Percentiles rank a stretch among this genome's conserved stretches.
Conservation (phyloP, 2,797 vertebrate genomes). For the Harpagifer antarcticus region DNA sequence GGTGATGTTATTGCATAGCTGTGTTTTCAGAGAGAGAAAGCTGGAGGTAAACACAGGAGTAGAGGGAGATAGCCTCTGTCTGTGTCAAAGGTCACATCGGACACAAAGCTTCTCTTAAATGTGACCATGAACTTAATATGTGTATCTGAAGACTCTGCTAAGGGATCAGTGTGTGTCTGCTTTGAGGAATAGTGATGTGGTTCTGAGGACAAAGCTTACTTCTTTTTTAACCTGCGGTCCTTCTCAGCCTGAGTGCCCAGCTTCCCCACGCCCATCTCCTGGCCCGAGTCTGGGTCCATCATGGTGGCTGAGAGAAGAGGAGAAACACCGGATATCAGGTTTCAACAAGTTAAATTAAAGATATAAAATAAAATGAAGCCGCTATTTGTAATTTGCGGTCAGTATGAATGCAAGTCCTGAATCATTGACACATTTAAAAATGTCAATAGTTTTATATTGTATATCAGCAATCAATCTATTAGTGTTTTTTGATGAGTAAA, state of each 20-base stretch:
- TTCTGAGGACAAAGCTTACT: constrained; percentile 86
- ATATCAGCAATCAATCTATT: no score
- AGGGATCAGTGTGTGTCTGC: constrained; percentile 1
- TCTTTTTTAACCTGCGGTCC: constrained; percentile 97
- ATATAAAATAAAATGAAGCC: no score
- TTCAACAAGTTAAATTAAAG: no score
- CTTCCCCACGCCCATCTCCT: constrained; percentile 94
- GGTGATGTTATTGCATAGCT: constrained; percentile 13
- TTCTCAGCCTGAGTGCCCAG: constrained; percentile 99
- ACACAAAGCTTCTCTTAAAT: background rate
- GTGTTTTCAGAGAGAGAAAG: background rate
- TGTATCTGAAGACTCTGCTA: background rate
- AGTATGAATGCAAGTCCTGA: no score
- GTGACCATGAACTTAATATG: background rate
- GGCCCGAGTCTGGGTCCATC: constrained; percentile 92
- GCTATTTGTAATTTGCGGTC: no score
- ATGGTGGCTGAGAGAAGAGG: constrained; percentile 83
- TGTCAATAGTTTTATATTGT: no score
- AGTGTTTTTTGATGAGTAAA: no score
- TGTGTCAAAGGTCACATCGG: constrained; percentile 24
- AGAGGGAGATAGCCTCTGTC: constrained; percentile 11
- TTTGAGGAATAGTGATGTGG: background rate
- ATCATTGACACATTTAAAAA: no score
- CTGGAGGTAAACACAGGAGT: constrained; percentile 35
- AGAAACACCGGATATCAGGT: background rate